These are phyloP conservation scores for Scotopteryx bipunctaria DNA, from an alignment of 2,888 invertebrate genomes.

Conservation along the genomic window DNA sequence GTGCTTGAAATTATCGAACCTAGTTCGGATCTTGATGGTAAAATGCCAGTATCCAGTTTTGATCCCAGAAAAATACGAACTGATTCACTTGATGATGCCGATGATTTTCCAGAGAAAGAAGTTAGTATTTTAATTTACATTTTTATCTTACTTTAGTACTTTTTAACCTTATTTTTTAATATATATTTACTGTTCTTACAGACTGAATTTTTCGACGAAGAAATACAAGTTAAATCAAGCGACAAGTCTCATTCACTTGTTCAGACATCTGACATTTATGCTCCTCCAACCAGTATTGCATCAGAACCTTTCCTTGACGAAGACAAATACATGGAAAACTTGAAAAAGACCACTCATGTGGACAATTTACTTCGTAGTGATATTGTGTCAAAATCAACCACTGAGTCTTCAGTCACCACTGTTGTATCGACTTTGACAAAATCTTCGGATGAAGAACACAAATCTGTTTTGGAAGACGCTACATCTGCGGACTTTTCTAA, in stretches of 20 bases:
- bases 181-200: constrained; percentile 40
- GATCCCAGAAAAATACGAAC: constrained; percentile 75
- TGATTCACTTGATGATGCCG: constrained; percentile 79
- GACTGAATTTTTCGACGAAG: constrained; percentile 70
- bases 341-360: constrained; percentile 62
- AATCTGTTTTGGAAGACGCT: constrained; percentile 73
- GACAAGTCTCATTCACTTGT: constrained; percentile 32
- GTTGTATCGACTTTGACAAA: constrained; percentile 75
- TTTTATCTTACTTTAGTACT: neutral
- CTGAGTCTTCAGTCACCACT: constrained; percentile 77
- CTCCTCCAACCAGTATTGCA: constrained; percentile 48
- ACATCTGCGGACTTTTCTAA: constrained; percentile 78
- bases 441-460: constrained; percentile 76
- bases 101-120: constrained; percentile 81
- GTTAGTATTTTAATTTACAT: constrained; percentile 35
- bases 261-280: constrained; percentile 34
- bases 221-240: constrained; percentile 43
- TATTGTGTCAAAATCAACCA: constrained; percentile 74
- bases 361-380: constrained; percentile 64
- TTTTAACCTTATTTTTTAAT: neutral
- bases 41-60: constrained; percentile 66
- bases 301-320: constrained; percentile 38
- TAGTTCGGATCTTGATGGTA: constrained; percentile 68
- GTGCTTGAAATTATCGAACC: constrained; percentile 81
- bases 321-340: constrained; percentile 40